Evolutionary conservation across 2,113 vertebrate species (phyloP).

Genomic region (Seriola dumerili): DNA sequence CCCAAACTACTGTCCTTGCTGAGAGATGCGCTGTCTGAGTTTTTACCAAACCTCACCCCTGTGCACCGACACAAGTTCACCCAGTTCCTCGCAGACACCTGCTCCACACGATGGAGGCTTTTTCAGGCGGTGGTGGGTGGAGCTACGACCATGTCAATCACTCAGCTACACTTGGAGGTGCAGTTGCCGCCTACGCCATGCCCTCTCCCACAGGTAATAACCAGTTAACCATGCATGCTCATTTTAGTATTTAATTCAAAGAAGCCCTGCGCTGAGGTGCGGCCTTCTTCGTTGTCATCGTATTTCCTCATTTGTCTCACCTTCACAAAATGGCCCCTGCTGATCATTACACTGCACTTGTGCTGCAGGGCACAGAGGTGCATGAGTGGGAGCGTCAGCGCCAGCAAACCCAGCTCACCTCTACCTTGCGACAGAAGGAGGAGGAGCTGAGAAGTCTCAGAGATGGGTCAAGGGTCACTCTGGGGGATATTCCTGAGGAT

Average conservation of each 20-base stretch:
- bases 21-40: conserved; percentile 39
- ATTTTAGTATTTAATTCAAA: no score
- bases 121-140: conserved; percentile 66
- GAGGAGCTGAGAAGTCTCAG: conserved; percentile 43
- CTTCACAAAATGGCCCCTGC: no score
- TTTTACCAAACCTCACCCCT: conserved; percentile 51
- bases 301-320: no score
- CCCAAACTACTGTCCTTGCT: conserved; percentile 43
- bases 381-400: conserved; percentile 40
- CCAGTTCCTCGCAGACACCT: conserved; percentile 59
- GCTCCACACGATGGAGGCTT: conserved; percentile 56
- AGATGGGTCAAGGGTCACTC: conserved; percentile 15
- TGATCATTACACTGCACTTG: neutral
- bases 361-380: conserved; percentile 47
- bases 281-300: no score
- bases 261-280: no score
- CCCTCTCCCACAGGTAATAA: conserved; percentile 64
- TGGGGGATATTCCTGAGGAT: conserved; percentile 32
- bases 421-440: conserved; percentile 36
- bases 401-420: neutral
- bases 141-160: neutral
- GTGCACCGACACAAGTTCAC: conserved; percentile 55
- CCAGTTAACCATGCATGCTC: neutral
- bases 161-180: conserved; percentile 62
- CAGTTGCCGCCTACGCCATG: conserved; percentile 60